Conservation (phyloP, 92 coral and sea anemone species). For the Galaxea fascicularis region DNA sequence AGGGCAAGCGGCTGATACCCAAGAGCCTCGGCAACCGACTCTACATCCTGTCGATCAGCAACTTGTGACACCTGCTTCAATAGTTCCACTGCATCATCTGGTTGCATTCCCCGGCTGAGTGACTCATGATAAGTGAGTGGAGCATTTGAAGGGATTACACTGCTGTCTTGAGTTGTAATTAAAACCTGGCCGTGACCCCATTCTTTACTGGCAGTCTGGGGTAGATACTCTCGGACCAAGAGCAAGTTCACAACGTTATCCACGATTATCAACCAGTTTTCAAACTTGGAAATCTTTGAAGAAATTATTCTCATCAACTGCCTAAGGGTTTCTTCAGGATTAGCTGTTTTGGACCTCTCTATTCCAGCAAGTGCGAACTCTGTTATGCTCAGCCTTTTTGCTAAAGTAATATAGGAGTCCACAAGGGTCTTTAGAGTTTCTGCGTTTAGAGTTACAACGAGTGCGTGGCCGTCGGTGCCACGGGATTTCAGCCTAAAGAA, state of each 20-base stretch:
- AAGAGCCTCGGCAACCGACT: slow-evolving; percentile 42
- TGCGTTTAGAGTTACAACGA: slow-evolving; percentile 74
- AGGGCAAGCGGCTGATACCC: slow-evolving; percentile 79
- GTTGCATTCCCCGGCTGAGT: slow-evolving; percentile 73
- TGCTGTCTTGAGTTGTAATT: slow-evolving; percentile 82
- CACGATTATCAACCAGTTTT: slow-evolving; percentile 71
- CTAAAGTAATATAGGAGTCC: slow-evolving; percentile 43
- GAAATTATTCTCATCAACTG: not conserved
- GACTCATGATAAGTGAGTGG: slow-evolving; percentile 52
- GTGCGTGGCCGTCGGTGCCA: slow-evolving; percentile 27
- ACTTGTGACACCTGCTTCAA: slow-evolving; percentile 59
- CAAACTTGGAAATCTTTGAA: not conserved
- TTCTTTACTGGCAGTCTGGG: slow-evolving; percentile 55
- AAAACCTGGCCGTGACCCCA: slow-evolving; percentile 87
- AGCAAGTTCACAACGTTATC: slow-evolving; percentile 69
- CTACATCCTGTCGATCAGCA: slow-evolving; percentile 46
- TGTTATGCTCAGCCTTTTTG: slow-evolving; percentile 10
- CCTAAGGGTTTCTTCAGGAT: not conserved
- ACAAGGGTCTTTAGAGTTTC: slow-evolving; percentile 69
- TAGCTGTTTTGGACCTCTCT: not conserved
- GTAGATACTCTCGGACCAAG: slow-evolving; percentile 63
- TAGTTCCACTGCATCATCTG: slow-evolving; percentile 71
- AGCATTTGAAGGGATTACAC: slow-evolving; percentile 59
- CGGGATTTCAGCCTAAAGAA: slow-evolving; percentile 19
- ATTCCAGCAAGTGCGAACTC: not conserved